phyloP scores from a whole-genome alignment of 2,113 vertebrate species.

The Cricetomys ansorgei region DNA sequence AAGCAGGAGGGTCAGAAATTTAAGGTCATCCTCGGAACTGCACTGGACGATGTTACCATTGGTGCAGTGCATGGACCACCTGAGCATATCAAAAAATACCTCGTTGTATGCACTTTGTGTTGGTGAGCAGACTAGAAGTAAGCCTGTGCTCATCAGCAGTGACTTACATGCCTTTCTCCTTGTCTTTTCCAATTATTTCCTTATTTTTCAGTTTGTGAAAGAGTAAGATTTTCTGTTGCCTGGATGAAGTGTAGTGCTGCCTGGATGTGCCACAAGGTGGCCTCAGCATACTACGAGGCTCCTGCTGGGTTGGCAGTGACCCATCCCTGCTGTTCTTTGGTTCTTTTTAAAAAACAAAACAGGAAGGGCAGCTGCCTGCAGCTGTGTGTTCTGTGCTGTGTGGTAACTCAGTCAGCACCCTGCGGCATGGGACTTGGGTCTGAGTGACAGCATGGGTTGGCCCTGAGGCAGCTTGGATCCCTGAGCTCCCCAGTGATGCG shows the following conservation, averaged over 20 bases:
- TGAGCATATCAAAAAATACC: not conserved
- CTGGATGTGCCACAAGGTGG: constrained; percentile 74
- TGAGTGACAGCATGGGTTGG: not conserved
- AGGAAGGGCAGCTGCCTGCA: not conserved
- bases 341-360: not conserved
- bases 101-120: not conserved
- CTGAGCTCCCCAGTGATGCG: not conserved
- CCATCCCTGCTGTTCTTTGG: not conserved
- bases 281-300: not conserved
- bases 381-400: not conserved
- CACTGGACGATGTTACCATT: not conserved
- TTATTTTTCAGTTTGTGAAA: not conserved
- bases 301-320: not conserved
- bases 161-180: not conserved
- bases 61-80: not conserved
- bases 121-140: not conserved
- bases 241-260: not conserved
- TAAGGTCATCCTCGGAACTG: not conserved
- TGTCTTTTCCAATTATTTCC: not conserved
- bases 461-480: not conserved
- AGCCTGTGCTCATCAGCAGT: not conserved
- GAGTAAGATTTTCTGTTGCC: not conserved
- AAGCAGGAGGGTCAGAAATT: not conserved
- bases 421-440: not conserved
- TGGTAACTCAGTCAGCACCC: not conserved